phyloP scores from a whole-genome alignment of 2,888 invertebrate genomes.

The Synergus japonicus region DNA sequence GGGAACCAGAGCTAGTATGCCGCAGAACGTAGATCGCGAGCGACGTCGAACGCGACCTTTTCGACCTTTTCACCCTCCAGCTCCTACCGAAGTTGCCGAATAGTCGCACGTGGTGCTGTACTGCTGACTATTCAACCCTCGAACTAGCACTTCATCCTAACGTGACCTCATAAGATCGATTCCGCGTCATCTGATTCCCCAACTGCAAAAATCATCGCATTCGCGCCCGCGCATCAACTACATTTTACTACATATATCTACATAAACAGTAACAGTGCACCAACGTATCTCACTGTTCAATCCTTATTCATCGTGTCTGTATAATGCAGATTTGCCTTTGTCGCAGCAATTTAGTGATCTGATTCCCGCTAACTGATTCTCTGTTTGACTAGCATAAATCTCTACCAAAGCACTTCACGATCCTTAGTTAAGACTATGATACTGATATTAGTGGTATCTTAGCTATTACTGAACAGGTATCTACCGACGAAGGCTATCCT shows the following conservation, averaged over 20 bases:
- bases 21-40: conserved; percentile 74
- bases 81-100: conserved; percentile 1
- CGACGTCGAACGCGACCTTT: conserved; percentile 60
- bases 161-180: conserved; percentile 40
- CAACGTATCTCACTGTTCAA: conserved; percentile 43
- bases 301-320: conserved; percentile 26
- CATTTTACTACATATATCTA: conserved; percentile 52
- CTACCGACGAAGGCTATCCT: background rate
- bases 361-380: background rate
- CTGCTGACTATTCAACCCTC: conserved; percentile 19
- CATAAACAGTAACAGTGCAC: conserved; percentile 54
- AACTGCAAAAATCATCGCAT: conserved; percentile 39
- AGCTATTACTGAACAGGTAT: conserved; percentile 5
- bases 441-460: conserved; percentile 22
- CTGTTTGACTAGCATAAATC: conserved; percentile 21
- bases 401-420: conserved; percentile 26
- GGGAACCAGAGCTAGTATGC: conserved; percentile 72
- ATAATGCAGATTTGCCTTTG: conserved; percentile 38
- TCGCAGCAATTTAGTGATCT: conserved; percentile 35
- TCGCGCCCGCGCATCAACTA: conserved; percentile 44
- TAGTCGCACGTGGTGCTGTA: conserved; percentile 24
- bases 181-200: conserved; percentile 33
- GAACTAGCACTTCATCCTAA: conserved; percentile 37
- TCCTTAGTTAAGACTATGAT: conserved; percentile 3
- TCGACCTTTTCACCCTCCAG: conserved; percentile 9